A percentile compares a stretch with the other conserved stretches of the same genome.
phyloP scores from a whole-genome alignment of 2,113 vertebrate species.

The Synchiropus splendidus region DNA sequence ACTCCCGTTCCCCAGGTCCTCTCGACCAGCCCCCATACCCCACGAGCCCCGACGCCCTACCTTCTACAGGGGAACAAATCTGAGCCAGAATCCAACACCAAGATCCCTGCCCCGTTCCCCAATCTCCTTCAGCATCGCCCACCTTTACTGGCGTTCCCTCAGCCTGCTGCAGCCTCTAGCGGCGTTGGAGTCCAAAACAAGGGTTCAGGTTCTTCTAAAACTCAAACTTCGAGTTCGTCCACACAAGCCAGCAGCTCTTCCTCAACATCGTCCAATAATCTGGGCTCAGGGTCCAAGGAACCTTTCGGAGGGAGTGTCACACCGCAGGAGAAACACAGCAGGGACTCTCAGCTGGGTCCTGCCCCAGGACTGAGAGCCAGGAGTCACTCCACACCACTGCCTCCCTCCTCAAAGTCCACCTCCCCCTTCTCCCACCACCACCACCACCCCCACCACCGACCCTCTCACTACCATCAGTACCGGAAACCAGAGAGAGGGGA shows the following conservation, averaged over 20 bases:
- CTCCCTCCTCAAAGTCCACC: slow-evolving; percentile 81
- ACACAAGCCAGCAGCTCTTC: slow-evolving; percentile 67
- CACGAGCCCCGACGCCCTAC: slow-evolving; percentile 69
- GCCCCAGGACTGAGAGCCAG: slow-evolving; percentile 74
- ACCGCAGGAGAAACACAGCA: slow-evolving; percentile 66
- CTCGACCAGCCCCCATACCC: slow-evolving; percentile 66
- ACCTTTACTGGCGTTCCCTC: slow-evolving; percentile 81
- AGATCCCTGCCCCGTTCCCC: slow-evolving; percentile 85
- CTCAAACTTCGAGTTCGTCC: slow-evolving; percentile 66
- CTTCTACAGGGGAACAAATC: slow-evolving; percentile 62
- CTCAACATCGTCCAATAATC: slow-evolving; percentile 55
- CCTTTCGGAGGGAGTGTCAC: slow-evolving; percentile 35
- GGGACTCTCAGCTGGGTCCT: slow-evolving; percentile 59
- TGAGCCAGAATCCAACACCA: slow-evolving; percentile 62
- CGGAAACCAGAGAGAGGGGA: slow-evolving; percentile 72
- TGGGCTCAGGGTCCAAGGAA: slow-evolving; percentile 62
- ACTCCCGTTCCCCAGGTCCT: slow-evolving; percentile 62
- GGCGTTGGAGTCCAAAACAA: slow-evolving; percentile 65
- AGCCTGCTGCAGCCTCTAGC: slow-evolving; percentile 70
- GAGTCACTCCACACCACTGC: slow-evolving; percentile 85
- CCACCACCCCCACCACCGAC: slow-evolving; percentile 72
- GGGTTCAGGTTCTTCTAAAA: slow-evolving; percentile 47
- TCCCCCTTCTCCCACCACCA: slow-evolving; percentile 77
- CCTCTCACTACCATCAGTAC: slow-evolving; percentile 74
- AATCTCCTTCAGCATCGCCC: slow-evolving; percentile 86